These are phyloP conservation scores for Pholis gunnellus DNA, from an alignment of 2,113 vertebrate genomes.

Conservation along the genomic window DNA sequence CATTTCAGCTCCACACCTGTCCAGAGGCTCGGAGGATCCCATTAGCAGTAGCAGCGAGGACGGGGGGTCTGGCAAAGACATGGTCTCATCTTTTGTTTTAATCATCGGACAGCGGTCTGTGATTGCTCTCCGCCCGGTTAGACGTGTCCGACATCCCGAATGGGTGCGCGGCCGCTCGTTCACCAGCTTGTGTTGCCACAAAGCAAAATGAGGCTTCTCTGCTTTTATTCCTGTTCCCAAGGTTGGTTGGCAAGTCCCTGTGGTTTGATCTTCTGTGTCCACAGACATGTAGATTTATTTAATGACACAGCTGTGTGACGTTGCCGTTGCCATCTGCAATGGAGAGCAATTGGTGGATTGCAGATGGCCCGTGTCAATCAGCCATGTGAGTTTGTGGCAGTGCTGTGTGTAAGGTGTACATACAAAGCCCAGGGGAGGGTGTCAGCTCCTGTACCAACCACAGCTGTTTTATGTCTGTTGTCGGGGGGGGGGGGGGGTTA, in stretches of 20 bases:
- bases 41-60: slow-evolving; percentile 48
- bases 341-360: slow-evolving; percentile 38
- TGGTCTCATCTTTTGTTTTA: slow-evolving; percentile 66
- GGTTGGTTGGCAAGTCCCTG: slow-evolving; percentile 30
- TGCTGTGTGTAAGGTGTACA: background rate
- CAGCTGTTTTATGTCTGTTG: slow-evolving; percentile 44
- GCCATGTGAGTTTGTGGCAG: background rate
- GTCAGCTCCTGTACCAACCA: slow-evolving; percentile 22
- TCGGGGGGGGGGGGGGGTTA: slow-evolving; percentile 7
- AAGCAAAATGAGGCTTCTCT: background rate
- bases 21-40: slow-evolving; percentile 34
- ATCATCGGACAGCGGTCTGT: slow-evolving; percentile 48
- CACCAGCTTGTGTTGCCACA: background rate
- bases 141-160: slow-evolving; percentile 49
- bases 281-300: slow-evolving; percentile 35
- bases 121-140: slow-evolving; percentile 55
- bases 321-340: slow-evolving; percentile 27
- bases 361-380: slow-evolving; percentile 28
- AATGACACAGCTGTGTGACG: background rate
- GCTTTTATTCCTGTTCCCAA: slow-evolving; percentile 16
- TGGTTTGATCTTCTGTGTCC: slow-evolving; percentile 34
- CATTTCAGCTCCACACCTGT: slow-evolving; percentile 57
- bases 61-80: slow-evolving; percentile 45
- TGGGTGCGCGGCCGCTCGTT: background rate
- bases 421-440: background rate